Evolutionary conservation across 2,888 invertebrate genomes (phyloP).

Genomic region (Germaria angustata): DNA sequence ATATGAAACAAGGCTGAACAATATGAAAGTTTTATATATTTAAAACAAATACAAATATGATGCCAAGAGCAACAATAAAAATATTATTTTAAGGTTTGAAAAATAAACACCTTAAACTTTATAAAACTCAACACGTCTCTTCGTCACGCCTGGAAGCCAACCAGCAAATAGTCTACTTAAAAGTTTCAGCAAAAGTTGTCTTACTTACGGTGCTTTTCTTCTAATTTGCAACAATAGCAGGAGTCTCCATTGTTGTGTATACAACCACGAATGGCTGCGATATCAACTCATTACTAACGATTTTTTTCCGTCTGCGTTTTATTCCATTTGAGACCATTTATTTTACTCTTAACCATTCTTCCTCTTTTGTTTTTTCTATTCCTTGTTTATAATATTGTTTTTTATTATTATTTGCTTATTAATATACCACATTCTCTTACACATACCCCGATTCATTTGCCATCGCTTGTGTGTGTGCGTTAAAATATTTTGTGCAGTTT

Average conservation of each 20-base stretch:
- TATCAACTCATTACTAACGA: slow-evolving; percentile 52
- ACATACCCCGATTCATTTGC: background rate
- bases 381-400: slow-evolving; percentile 21
- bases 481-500: slow-evolving; percentile 46
- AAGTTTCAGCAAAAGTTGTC: too few relatives aligned
- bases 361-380: slow-evolving; percentile 32
- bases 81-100: too few relatives aligned
- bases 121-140: too few relatives aligned
- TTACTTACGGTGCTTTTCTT: background rate
- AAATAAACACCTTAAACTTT: too few relatives aligned
- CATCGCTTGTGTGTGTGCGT: background rate
- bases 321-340: slow-evolving; percentile 38
- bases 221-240: background rate
- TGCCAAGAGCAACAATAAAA: too few relatives aligned
- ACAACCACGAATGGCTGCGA: slow-evolving; percentile 30
- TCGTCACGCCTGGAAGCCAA: background rate
- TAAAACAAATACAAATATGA: too few relatives aligned
- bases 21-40: too few relatives aligned
- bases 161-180: background rate
- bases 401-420: slow-evolving; percentile 10
- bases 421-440: background rate
- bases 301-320: slow-evolving; percentile 28
- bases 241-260: background rate
- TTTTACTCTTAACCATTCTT: slow-evolving; percentile 1
- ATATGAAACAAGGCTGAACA: too few relatives aligned